Conservation (phyloP, 2,113 vertebrate species). For the Bos javanicus region DNA sequence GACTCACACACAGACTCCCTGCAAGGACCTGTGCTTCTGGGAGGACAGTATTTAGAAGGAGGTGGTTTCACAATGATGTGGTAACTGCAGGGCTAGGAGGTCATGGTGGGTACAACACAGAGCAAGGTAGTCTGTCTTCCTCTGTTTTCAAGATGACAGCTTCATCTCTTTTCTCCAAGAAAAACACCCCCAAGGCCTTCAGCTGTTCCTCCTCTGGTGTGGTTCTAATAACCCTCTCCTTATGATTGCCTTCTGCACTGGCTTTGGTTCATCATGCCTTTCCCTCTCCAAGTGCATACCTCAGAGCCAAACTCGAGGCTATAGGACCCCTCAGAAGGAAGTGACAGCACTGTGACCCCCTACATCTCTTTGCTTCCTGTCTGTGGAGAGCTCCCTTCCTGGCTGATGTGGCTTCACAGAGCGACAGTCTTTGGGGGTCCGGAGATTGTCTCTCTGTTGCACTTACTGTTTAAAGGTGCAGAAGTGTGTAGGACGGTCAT, state of each 20-base stretch:
- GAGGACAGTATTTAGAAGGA: background rate
- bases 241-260: background rate
- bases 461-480: background rate
- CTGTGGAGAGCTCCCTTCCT: background rate
- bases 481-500: background rate
- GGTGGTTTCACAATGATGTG: background rate
- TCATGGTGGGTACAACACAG: background rate
- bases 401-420: background rate
- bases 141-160: background rate
- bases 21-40: conserved; percentile 9
- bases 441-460: background rate
- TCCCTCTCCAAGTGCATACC: background rate
- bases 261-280: background rate
- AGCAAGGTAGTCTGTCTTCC: background rate
- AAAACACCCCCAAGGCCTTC: background rate
- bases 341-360: background rate
- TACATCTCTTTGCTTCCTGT: background rate
- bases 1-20: background rate
- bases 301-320: background rate
- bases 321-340: background rate
- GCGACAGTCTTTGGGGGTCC: background rate
- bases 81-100: background rate
- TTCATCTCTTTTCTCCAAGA: background rate
- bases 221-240: background rate
- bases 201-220: background rate